Evolutionary conservation across 1,140 invertebrate species (phyloP), one percentile per base, ranked within the genome.

Genomic region (Drosophila sechellia): DNA sequence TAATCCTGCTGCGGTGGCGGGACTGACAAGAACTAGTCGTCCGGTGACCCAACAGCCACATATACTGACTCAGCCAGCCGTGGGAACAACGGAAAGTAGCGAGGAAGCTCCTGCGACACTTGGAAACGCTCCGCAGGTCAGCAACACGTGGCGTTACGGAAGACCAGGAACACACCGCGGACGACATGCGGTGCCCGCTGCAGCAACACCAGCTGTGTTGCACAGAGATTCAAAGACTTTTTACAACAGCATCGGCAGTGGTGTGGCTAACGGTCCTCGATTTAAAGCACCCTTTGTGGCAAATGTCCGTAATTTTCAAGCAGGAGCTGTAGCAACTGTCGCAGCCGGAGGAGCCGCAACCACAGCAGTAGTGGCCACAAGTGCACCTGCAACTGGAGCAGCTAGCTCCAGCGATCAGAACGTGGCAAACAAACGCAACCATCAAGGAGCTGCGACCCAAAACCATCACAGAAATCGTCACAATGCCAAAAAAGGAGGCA

Each of bases 171-270:
- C 39, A 43, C 43, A 57, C 13, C 55, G 77, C 11, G 81, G 48
- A 2, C 54, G 79, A 13, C 76, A 79, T 22, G 37, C 3, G 5
- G 27, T 52, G 15, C 1, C 46, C 4, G 27, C 70, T 34, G 43
- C 49, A 4, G 35, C 70, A 8, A 34, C 0, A 34, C 60, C 0
- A 10, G 31, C 66, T 17, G n/a, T 48, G 0, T 72, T 52, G 39
- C 57, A 77, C n/a, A 49, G 75, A n/a, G 81, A 84, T 6, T 87
- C 81, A 0, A 81, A 89, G 45, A 56, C 69, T 0, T 86, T 55
- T 52, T 83, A 86, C 48, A 86, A 86, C 27, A 86, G 79, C 37
- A 48, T 45, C 17, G 49, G 52, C 1, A 15, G 8, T 25, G 49
- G 5, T 12, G 35, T 5, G 60, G 27, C 50, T 17, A 31, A 58